Evolutionary conservation across 2,797 vertebrate genomes (phyloP).

Genomic region (Lophotriccus pileatus): DNA sequence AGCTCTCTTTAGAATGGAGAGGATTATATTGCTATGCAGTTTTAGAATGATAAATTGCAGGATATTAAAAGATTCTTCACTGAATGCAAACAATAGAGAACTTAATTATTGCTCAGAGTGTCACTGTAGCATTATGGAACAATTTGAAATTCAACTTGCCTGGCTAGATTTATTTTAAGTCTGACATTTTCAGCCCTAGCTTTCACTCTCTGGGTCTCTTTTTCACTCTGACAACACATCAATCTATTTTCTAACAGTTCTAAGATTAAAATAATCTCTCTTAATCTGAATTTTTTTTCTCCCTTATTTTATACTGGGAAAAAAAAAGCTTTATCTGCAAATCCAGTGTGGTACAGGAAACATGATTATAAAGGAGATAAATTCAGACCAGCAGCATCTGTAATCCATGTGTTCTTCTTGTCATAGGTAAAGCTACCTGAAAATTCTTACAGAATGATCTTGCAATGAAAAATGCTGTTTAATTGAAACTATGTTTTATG

Average conservation of each 20-base stretch:
- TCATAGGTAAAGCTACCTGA: background rate
- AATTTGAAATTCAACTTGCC: constrained; percentile 52
- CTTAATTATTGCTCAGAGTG: constrained; percentile 48
- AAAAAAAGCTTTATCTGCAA: background rate
- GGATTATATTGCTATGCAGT: background rate
- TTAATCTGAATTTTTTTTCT: constrained; percentile 16
- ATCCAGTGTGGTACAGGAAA: background rate
- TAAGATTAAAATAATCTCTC: constrained; percentile 26
- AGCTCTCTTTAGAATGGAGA: constrained; percentile 19
- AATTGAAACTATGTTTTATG: background rate
- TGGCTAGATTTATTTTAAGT: constrained; percentile 63
- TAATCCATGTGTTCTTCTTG: background rate
- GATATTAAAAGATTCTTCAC: constrained; percentile 56
- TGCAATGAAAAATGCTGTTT: background rate
- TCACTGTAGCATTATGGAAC: constrained; percentile 40
- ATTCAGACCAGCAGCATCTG: background rate
- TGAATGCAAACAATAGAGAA: constrained; percentile 59
- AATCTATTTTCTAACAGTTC: constrained; percentile 52
- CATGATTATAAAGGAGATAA: background rate
- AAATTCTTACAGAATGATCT: background rate
- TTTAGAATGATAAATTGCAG: constrained; percentile 50
- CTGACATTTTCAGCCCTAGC: constrained; percentile 57
- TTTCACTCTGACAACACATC: constrained; percentile 59
- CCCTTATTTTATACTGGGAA: background rate
- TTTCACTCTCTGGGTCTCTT: constrained; percentile 37